Percentiles rank a stretch among this genome's conserved stretches.
Evolutionary conservation across 2,888 invertebrate species (phyloP).

Genomic region (Plemyria rubiginata): DNA sequence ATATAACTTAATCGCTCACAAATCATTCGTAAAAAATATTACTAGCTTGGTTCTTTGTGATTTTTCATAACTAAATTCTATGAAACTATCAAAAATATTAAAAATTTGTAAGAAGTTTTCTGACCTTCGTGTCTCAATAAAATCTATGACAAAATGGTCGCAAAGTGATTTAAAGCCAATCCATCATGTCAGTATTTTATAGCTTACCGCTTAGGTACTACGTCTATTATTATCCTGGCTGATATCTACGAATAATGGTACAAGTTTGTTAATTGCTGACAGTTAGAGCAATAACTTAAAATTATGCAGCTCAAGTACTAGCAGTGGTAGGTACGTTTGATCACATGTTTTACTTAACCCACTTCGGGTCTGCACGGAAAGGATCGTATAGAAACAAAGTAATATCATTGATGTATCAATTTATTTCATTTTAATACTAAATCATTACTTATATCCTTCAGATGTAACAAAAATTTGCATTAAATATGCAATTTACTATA

Average conservation of each 20-base stretch:
- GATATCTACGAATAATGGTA: slow-evolving; percentile 2
- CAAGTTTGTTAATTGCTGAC: slow-evolving; percentile 1
- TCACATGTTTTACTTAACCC: slow-evolving; percentile 15
- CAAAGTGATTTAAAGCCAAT: background rate
- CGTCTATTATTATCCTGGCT: background rate
- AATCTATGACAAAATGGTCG: background rate
- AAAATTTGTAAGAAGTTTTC: too few species aligned
- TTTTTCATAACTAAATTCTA: too few species aligned
- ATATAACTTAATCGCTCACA: too few species aligned
- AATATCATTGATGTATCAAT: slow-evolving; percentile 57
- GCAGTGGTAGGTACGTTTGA: background rate
- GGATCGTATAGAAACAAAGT: slow-evolving; percentile 47
- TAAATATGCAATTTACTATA: slow-evolving; percentile 61
- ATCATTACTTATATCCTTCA: slow-evolving; percentile 60
- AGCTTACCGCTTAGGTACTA: background rate
- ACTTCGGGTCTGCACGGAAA: slow-evolving; percentile 24
- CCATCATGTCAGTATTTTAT: background rate
- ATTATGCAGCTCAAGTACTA: background rate
- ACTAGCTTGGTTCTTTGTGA: too few species aligned
- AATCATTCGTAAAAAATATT: too few species aligned
- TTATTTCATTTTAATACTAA: slow-evolving; percentile 68
- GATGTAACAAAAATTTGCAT: slow-evolving; percentile 64
- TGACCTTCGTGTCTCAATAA: background rate
- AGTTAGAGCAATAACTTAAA: slow-evolving; percentile 6
- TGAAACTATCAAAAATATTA: too few species aligned